Evolutionary conservation across 1,140 invertebrate genomes (phyloP).

Genomic region (Trinorchestia longiramus): DNA sequence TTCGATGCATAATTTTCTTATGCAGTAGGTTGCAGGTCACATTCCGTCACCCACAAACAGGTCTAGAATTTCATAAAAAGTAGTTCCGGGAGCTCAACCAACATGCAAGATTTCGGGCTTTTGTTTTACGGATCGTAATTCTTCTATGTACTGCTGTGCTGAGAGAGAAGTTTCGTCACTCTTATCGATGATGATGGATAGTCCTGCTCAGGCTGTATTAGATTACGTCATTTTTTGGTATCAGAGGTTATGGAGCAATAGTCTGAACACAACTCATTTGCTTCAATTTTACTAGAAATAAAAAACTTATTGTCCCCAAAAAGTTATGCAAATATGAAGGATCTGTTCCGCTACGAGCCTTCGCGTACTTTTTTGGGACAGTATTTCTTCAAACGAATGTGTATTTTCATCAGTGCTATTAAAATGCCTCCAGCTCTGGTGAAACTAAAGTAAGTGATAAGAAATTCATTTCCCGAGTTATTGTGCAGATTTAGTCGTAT

Average conservation of each 20-base stretch:
- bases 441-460: too few species aligned
- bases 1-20: not conserved
- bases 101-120: not conserved
- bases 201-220: not conserved
- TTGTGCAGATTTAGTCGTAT: not conserved
- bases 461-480: too few species aligned
- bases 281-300: not conserved
- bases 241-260: not conserved
- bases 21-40: not conserved
- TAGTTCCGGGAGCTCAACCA: not conserved
- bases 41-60: conserved; percentile 6
- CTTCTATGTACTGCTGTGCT: not conserved
- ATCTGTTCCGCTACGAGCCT: not conserved
- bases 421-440: too few species aligned
- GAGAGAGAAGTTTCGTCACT: not conserved
- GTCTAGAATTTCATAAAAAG: conserved; percentile 7
- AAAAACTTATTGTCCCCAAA: not conserved
- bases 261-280: not conserved
- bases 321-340: not conserved
- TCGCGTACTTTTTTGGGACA: not conserved
- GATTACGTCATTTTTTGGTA: not conserved
- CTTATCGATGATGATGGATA: not conserved
- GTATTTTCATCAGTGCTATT: too few species aligned
- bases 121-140: not conserved
- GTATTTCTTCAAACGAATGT: too few species aligned